phyloP scores from a whole-genome alignment of 2,888 invertebrate species.

The Phasia obesa region DNA sequence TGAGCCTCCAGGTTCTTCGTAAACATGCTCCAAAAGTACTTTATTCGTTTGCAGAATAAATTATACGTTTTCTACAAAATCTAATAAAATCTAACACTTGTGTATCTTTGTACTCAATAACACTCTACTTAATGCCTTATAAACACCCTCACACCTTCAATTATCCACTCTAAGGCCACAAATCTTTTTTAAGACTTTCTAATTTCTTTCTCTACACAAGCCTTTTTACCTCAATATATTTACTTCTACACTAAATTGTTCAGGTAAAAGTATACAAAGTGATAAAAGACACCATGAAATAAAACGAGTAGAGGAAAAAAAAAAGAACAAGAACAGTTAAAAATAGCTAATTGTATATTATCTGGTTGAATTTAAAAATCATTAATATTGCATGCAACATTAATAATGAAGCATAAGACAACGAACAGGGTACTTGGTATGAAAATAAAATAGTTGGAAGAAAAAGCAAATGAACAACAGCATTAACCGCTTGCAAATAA shows the following conservation, averaged over 20 bases:
- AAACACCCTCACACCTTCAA: conserved; percentile 31
- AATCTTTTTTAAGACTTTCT: conserved; percentile 36
- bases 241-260: background rate
- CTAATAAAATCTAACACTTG: background rate
- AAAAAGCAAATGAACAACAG: conserved; percentile 2
- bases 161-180: conserved; percentile 2
- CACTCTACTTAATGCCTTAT: background rate
- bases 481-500: conserved; percentile 73
- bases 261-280: conserved; percentile 16
- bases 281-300: conserved; percentile 10
- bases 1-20: too few species aligned
- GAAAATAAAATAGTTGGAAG: background rate
- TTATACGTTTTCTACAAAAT: background rate
- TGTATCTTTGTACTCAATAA: background rate
- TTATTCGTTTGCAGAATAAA: background rate
- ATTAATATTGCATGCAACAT: conserved; percentile 67
- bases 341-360: conserved; percentile 59
- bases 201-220: background rate
- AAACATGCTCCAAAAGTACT: too few species aligned
- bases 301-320: background rate
- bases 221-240: background rate
- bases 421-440: conserved; percentile 20
- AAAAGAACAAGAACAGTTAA: conserved; percentile 29
- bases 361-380: conserved; percentile 59
- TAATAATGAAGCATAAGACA: conserved; percentile 56